A percentile compares a stretch with the other conserved stretches of the same genome.
Evolutionary conservation across 2,888 invertebrate genomes (phyloP).

Genomic region (Hirtodrosophila confusa): DNA sequence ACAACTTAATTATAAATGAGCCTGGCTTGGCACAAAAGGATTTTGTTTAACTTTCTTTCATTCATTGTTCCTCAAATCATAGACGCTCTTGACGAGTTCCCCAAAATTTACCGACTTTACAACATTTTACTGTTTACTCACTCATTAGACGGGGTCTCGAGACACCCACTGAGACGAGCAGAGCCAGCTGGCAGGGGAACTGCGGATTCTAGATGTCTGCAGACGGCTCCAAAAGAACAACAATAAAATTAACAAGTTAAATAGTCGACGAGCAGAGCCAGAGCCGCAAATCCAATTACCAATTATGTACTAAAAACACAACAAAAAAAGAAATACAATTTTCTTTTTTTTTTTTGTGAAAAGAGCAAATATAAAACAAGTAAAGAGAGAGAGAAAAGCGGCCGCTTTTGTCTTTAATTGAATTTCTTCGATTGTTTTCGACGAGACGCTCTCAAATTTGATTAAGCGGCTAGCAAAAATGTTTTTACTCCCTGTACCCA

Average conservation of each 20-base stretch:
- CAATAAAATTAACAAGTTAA: conserved; percentile 79
- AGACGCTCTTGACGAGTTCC: conserved; percentile 27
- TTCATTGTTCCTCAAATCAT: conserved; percentile 36
- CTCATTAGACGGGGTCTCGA: conserved; percentile 65
- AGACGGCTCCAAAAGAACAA: conserved; percentile 74
- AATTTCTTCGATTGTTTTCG: conserved; percentile 66
- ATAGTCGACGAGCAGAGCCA: conserved; percentile 62
- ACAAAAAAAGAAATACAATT: conserved; percentile 3
- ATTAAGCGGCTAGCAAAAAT: conserved; percentile 16
- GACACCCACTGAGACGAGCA: conserved; percentile 18
- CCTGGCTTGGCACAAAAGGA: conserved; percentile 67
- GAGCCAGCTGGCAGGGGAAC: background rate
- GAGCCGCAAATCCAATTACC: conserved; percentile 78
- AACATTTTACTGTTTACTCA: conserved; percentile 69
- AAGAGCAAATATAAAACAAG: background rate
- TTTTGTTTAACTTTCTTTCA: conserved; percentile 50
- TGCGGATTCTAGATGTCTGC: conserved; percentile 4
- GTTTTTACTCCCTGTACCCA: no score
- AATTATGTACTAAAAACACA: conserved; percentile 32
- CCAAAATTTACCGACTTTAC: conserved; percentile 43
- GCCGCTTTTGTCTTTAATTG: conserved; percentile 50
- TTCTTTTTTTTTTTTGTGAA: no score
- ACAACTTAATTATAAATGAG: conserved; percentile 82
- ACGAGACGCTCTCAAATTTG: conserved; percentile 30
- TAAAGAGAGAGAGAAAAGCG: background rate